Base-by-base conservation (phyloP, 2,797 vertebrate genomes). In the Adrianichthys oophorus region DNA sequence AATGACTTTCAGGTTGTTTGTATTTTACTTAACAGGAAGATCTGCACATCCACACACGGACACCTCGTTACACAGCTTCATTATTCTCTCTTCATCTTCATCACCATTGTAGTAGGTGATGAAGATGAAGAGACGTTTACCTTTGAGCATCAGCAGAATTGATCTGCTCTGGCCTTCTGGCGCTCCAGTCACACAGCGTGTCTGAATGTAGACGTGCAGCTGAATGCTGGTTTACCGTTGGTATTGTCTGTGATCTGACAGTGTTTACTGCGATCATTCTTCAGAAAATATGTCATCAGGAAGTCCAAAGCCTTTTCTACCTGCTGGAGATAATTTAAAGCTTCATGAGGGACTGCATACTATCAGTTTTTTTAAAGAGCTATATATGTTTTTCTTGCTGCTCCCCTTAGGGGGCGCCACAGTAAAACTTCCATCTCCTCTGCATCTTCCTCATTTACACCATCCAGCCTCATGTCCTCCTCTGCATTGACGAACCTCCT, bases 51-150 rank as follows among this genome's bases (percentile, higher is more conserved):
- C 15, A 2, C 50, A 15, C 56, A 17, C 18, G 61, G 60, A 65
- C 32, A 43, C 52, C 41, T 47, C 7, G n/a, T 57, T 5, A 57
- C 18, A 18, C 40, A 1, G 17, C 65, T 61, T 16, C n/a, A 5
- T 56, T 61, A 24, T 56, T 47, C 41, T 58, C 49, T 15, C 29
- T 62, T 24, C 15, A 24, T 61, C 63, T 80, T 69, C 59, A 45
- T 47, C 1, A 1, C 70, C 68, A 70, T 12, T 23, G 29, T 10
- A 2, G 8, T 8, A n/a, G 29, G 29, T 32, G 29, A 32, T 32
- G 2, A 29, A 44, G 60, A 75, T 68, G 56, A 81, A 77, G 56
- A 65, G 62, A 72, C 59, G 64, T 63, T 81, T 74, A 82, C 78
- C 70, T 81, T 78, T 77, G 48, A 74, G 58, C 58, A 48, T 73